Conservation (phyloP, 2,113 vertebrate genomes). For the Fregetta grallaria region DNA sequence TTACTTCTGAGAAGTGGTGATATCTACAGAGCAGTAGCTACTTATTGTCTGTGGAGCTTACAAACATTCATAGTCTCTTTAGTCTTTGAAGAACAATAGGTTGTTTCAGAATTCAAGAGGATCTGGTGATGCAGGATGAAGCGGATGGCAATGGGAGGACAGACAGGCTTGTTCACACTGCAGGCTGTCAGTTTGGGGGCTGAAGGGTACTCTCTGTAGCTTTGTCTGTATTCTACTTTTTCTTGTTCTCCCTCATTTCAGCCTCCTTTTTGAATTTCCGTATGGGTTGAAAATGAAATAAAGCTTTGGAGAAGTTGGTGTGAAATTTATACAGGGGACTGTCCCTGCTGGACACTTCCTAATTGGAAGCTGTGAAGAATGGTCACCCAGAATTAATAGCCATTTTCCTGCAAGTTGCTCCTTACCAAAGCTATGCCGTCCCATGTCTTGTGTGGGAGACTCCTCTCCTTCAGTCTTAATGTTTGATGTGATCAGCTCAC, state of each 20-base stretch:
- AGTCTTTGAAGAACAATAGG: background rate
- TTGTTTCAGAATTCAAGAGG: background rate
- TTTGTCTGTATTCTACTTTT: background rate
- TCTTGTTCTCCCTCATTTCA: background rate
- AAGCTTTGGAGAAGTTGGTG: background rate
- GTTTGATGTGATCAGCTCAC: background rate
- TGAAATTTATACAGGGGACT: background rate
- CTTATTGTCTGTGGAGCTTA: background rate
- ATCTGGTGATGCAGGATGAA: background rate
- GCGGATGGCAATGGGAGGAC: background rate
- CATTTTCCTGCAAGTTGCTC: background rate
- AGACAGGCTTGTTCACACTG: background rate
- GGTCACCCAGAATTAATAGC: background rate
- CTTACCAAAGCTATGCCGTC: background rate
- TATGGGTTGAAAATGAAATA: background rate
- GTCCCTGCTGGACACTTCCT: background rate
- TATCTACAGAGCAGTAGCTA: background rate
- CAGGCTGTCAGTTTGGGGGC: background rate
- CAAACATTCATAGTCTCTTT: background rate
- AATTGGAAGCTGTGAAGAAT: background rate
- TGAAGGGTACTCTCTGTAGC: background rate
- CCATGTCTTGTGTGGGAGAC: background rate
- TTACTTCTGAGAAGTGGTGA: background rate
- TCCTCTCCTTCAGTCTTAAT: background rate
- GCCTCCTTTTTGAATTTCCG: background rate